Percentiles rank a stretch among this genome's conserved stretches.
Conservation (phyloP, 1,140 invertebrate genomes). For the Dryas iulia region DNA sequence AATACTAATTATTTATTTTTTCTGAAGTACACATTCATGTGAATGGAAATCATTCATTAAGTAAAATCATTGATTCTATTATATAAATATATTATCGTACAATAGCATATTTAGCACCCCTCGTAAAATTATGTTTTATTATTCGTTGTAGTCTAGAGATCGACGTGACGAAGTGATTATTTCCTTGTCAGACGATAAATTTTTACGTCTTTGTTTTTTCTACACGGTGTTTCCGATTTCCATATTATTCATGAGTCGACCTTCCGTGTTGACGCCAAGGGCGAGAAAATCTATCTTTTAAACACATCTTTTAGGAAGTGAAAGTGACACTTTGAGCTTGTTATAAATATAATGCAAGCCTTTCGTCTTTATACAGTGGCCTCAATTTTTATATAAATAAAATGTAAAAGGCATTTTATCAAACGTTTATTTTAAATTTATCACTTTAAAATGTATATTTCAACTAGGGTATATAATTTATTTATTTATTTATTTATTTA, state of each 20-base stretch:
- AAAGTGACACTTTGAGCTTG: neutral
- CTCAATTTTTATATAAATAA: neutral
- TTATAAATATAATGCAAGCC: neutral
- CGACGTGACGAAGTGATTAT: slow-evolving; percentile 9
- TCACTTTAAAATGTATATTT: too few species aligned
- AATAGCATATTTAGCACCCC: neutral
- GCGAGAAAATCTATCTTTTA: slow-evolving; percentile 16
- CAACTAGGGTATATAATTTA: too few species aligned
- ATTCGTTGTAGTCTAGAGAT: neutral
- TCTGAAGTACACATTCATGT: neutral
- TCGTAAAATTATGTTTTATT: neutral
- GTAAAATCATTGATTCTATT: neutral
- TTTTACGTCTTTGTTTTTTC: slow-evolving; percentile 21
- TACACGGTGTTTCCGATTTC: slow-evolving; percentile 9
- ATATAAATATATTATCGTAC: neutral
- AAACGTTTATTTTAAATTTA: too few species aligned
- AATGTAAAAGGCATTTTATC: too few species aligned
- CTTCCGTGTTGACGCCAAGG: slow-evolving; percentile 19
- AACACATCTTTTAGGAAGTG: neutral
- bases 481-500: too few species aligned
- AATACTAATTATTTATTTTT: neutral
- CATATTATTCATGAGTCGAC: slow-evolving; percentile 27
- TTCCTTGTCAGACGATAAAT: slow-evolving; percentile 19
- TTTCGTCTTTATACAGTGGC: neutral
- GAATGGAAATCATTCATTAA: neutral